phyloP scores from a whole-genome alignment of 2,888 invertebrate species.

The Suillia variegata region DNA sequence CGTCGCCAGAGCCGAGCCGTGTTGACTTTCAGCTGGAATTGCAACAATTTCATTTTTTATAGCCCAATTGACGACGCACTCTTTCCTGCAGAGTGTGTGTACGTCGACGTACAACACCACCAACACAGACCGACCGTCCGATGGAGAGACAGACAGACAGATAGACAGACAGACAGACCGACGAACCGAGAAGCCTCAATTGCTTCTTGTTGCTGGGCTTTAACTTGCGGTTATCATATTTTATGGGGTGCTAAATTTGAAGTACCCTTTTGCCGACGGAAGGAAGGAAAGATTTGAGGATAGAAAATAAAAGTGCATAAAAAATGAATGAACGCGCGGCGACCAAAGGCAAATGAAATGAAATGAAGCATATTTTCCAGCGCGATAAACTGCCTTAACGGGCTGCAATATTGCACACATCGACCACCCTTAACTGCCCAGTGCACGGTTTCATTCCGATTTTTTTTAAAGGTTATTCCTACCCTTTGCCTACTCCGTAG shows the following conservation, averaged over 20 bases:
- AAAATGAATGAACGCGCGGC: conserved; percentile 5
- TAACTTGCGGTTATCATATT: conserved; percentile 33
- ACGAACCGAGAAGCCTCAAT: too few species aligned
- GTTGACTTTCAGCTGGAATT: too few species aligned
- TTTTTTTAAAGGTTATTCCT: conserved; percentile 3
- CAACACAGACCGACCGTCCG: too few species aligned
- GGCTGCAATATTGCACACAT: conserved; percentile 21
- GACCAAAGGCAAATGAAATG: conserved; percentile 11
- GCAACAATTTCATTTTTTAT: too few species aligned
- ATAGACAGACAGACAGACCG: too few species aligned
- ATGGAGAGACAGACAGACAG: too few species aligned
- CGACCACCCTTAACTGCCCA: conserved; percentile 15
- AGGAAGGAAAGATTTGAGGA: not conserved
- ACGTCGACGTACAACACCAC: too few species aligned
- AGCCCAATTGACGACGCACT: too few species aligned
- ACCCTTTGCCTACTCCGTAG: not conserved
- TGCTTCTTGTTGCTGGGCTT: conserved; percentile 29
- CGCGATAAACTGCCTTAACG: conserved; percentile 21
- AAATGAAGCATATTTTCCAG: conserved; percentile 14
- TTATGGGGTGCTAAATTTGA: conserved; percentile 36
- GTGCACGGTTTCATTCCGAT: not conserved
- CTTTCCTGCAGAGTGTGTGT: too few species aligned
- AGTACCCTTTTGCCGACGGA: conserved; percentile 23
- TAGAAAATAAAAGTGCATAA: not conserved
- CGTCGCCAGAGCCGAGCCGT: too few species aligned